Percentiles rank a stretch among this genome's conserved stretches.
These are phyloP conservation scores for Glossosoma conforme DNA, from an alignment of 1,140 invertebrate species.

Conservation along the genomic window DNA sequence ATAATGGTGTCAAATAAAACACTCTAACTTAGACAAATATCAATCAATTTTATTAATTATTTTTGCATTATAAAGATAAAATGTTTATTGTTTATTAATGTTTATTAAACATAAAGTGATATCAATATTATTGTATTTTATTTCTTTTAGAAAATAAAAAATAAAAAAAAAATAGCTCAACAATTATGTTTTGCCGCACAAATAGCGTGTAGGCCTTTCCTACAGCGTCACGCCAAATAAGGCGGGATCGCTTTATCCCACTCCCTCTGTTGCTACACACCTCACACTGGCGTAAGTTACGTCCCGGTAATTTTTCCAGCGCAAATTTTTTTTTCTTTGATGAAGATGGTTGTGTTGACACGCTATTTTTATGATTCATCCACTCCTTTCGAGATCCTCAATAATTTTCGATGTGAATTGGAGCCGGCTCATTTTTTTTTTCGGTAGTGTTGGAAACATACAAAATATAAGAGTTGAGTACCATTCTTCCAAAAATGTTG, in stretches of 20 bases:
- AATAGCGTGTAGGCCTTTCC: slow-evolving; percentile 22
- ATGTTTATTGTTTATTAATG: too few relatives aligned
- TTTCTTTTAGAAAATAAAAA: too few relatives aligned
- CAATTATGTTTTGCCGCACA: too few relatives aligned
- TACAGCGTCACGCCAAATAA: slow-evolving; percentile 16
- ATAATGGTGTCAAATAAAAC: too few relatives aligned
- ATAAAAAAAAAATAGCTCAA: too few relatives aligned
- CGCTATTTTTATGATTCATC: slow-evolving; percentile 18
- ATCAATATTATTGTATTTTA: too few relatives aligned
- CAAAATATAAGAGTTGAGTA: slow-evolving; percentile 24
- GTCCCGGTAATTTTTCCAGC: slow-evolving; percentile 18
- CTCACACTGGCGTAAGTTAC: slow-evolving; percentile 19
- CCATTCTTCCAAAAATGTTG: slow-evolving; percentile 26
- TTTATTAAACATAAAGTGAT: too few relatives aligned
- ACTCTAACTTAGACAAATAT: too few relatives aligned
- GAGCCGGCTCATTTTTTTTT: slow-evolving; percentile 19
- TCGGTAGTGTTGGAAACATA: slow-evolving; percentile 15
- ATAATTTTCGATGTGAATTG: slow-evolving; percentile 25
- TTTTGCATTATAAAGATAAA: too few relatives aligned
- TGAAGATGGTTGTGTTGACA: slow-evolving; percentile 9
- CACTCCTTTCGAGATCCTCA: slow-evolving; percentile 22
- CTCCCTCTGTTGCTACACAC: slow-evolving; percentile 18
- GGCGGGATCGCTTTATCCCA: slow-evolving; percentile 20
- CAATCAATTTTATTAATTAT: too few relatives aligned
- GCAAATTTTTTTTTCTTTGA: slow-evolving; percentile 23